Conservation (phyloP, 2,888 invertebrate genomes). For the Phalera bucephala region DNA sequence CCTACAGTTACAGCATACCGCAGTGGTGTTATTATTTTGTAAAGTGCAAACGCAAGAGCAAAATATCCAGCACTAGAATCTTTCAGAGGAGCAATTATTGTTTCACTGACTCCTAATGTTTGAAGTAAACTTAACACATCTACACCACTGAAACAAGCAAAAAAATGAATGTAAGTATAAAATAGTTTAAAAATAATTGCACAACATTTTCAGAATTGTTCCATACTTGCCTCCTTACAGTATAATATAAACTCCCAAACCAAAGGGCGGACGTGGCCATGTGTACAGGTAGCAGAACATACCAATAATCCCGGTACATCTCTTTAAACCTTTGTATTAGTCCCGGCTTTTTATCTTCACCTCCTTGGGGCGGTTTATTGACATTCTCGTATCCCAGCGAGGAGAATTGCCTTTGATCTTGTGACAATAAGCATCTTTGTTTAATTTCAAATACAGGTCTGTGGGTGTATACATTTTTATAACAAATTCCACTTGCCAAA, state of each 20-base stretch:
- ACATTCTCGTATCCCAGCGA: constrained; percentile 31
- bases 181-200: background rate
- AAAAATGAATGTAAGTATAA: background rate
- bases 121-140: constrained; percentile 93
- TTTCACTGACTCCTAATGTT: constrained; percentile 90
- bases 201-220: background rate
- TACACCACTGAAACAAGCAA: constrained; percentile 89
- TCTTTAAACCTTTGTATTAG: constrained; percentile 93
- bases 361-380: constrained; percentile 32
- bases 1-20: constrained; percentile 96
- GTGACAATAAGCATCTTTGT: constrained; percentile 28
- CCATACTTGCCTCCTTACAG: constrained; percentile 89
- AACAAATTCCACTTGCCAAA: constrained; percentile 50
- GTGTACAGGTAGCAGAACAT: constrained; percentile 97
- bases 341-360: constrained; percentile 74
- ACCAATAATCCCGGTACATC: constrained; percentile 98
- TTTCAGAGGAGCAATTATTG: constrained; percentile 88
- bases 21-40: constrained; percentile 95
- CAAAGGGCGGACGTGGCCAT: constrained; percentile 93
- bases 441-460: constrained; percentile 31
- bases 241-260: constrained; percentile 94
- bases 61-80: constrained; percentile 93
- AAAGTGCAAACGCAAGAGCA: constrained; percentile 95
- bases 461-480: constrained; percentile 36
- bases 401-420: constrained; percentile 39